Evolutionary conservation across 2,888 invertebrate species (phyloP).

Genomic region (Polietes domitor): DNA sequence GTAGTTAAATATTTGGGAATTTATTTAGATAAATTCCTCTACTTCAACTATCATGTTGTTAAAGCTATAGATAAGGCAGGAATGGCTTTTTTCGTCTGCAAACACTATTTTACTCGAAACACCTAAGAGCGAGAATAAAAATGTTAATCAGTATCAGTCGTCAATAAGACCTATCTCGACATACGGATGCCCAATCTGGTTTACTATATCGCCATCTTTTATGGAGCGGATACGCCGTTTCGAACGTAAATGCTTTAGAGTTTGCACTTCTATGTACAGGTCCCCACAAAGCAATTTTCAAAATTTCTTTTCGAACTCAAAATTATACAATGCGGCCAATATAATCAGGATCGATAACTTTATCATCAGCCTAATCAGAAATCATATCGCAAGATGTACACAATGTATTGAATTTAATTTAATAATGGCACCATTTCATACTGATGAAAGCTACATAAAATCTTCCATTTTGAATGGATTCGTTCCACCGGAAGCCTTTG

Average conservation of each 20-base stretch:
- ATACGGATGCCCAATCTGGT: not conserved
- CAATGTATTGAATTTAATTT: not conserved
- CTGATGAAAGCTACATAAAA: not conserved
- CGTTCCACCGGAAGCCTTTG: not conserved
- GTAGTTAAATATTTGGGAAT: not conserved
- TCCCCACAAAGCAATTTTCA: not conserved
- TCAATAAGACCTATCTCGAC: not conserved
- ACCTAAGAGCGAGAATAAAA: not conserved
- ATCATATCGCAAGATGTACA: not conserved
- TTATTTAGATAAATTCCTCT: constrained; percentile 17
- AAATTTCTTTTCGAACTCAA: not conserved
- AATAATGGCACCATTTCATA: not conserved
- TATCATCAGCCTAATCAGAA: not conserved
- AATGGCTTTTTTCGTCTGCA: not conserved
- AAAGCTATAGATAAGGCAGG: not conserved
- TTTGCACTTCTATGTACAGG: not conserved
- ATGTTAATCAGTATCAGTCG: not conserved
- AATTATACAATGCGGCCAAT: not conserved
- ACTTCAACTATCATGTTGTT: not conserved
- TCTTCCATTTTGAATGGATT: not conserved
- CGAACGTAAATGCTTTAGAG: not conserved
- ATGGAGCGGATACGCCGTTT: not conserved
- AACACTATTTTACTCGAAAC: not conserved
- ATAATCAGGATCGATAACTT: not conserved
- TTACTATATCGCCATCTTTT: not conserved